Percentiles rank a stretch among this genome's conserved stretches.
These are phyloP conservation scores for Choloepus didactylus DNA, from an alignment of 2,797 vertebrate genomes.

Conservation along the genomic window DNA sequence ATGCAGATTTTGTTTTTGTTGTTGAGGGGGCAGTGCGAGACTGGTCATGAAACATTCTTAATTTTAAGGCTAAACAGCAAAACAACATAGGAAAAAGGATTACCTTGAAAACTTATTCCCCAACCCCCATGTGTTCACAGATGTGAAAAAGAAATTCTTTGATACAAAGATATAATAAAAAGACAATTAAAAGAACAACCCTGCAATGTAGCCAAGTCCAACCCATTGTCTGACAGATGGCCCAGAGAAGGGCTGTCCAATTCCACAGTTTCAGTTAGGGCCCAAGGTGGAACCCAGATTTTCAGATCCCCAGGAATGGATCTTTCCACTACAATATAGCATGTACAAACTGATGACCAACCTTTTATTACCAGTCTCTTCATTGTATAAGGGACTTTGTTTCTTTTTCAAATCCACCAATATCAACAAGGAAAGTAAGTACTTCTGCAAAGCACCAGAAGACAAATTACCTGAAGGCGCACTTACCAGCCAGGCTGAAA, in stretches of 20 bases:
- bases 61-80: conserved; percentile 54
- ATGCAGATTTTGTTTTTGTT: not conserved
- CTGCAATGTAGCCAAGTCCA: not conserved
- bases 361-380: not conserved
- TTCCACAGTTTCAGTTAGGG: not conserved
- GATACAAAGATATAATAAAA: not conserved
- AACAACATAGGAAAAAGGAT: not conserved
- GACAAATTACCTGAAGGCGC: not conserved
- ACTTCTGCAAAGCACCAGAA: not conserved
- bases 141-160: not conserved
- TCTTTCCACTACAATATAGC: not conserved
- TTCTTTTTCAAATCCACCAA: not conserved
- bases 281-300: not conserved
- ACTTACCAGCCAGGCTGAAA: not conserved
- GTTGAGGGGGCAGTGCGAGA: not conserved
- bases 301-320: not conserved
- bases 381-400: conserved; percentile 7
- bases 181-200: not conserved
- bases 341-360: not conserved
- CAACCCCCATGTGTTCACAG: not conserved
- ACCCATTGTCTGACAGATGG: not conserved
- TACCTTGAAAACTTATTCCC: not conserved
- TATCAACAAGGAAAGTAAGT: not conserved
- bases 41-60: not conserved
- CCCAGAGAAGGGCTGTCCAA: not conserved